Base-by-base conservation (phyloP, 2,888 invertebrate genomes). In the Vanessa cardui region DNA sequence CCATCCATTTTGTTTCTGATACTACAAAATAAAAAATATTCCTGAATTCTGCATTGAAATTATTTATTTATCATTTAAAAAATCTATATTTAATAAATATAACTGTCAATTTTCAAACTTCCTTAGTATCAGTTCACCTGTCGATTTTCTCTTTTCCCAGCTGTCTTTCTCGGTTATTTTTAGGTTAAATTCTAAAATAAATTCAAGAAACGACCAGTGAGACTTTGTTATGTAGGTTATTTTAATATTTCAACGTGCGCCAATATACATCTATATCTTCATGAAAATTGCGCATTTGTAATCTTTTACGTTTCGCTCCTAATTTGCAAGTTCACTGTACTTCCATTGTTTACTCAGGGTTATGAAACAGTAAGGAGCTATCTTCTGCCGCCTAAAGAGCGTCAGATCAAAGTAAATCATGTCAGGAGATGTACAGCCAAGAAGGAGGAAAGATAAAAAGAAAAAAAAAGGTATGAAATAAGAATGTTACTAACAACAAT, bases 361-460 rank as follows among this genome's bases (percentile, higher is more conserved):
- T 91, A 92, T 92, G 92, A 92, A 90, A 89, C 90, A 90, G 80
- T 92, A 90, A 83, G 82, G 80, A 77, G 76, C 74, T 65, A 72
- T 77, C 80, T 80, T 83, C 84, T 84, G 87, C 84, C 89, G 90
- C 90, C 82, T 83, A 72, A 79, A 77, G 83, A 86, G 89, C 87
- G 89, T 85, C 88, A 89, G 86, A 81, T 81, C 74, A 77, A 79
- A 84, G 77, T 82, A 79, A 88, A 94, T 87, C 88, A 97, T 97
- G 97, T 97, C 97, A 86, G 96, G 96, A 79, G 97, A 97, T 92
- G 96, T 96, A 79, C 97, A 97, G 89, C 96, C 96, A 83, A 95
- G 96, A 83, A 97, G 96, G 90, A 95, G 97, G 79, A 97, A 96
- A 91, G 97, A 97, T 86, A 97, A 96, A 89, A 94, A 94, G 86